Evolutionary conservation across 2,113 vertebrate species (phyloP), one percentile per base, ranked within the genome.

Genomic region (Eptesicus fuscus): DNA sequence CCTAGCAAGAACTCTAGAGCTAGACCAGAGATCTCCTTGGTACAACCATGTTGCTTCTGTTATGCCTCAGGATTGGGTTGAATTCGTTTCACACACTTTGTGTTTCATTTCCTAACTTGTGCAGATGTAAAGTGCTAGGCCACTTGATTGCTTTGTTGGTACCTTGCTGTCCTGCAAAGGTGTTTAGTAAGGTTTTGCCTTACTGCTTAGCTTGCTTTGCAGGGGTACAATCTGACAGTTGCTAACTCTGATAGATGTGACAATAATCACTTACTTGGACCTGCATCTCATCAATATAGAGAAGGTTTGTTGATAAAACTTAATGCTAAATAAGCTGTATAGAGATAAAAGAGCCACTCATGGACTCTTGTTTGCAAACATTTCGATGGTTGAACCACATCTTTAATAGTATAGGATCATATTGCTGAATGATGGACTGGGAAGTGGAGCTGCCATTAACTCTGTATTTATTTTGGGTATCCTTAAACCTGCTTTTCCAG

Each of bases 381-480:
- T 80, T 95, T 92, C 4, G 8, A 59, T 82, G 88, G 61, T 83
- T 71, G 95, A 89, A 80, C 87, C 80, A 35, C 71, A 53, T 87
- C 67, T 77, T 91, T 74, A 71, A 67, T 90, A 14, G 77, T 79
- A 8, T 9, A 67, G 92, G 51, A 53, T 92, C 71, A 35, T 90
- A 7, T 90, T 88, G 71, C 89, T 88, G 74, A 84, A n/a, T 53
- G 85, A 73, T 85, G 69, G 83, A 74, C 74, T 61, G 63, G 70
- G 77, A 94, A 83, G 53, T 83, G 53, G 83, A 85, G 51, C 90
- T 90, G 65, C 69, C 11, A 35, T 92, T 18, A 4, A 6, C 53
- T 80, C 78, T 74, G 5, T 94, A 32, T 96, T 96, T 95, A 90
- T 80, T 96, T 95, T 82, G 56, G 53, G 77, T 95, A 63, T 80